phyloP scores from a whole-genome alignment of 2,888 invertebrate genomes.

The Ceriagrion tenellum region DNA sequence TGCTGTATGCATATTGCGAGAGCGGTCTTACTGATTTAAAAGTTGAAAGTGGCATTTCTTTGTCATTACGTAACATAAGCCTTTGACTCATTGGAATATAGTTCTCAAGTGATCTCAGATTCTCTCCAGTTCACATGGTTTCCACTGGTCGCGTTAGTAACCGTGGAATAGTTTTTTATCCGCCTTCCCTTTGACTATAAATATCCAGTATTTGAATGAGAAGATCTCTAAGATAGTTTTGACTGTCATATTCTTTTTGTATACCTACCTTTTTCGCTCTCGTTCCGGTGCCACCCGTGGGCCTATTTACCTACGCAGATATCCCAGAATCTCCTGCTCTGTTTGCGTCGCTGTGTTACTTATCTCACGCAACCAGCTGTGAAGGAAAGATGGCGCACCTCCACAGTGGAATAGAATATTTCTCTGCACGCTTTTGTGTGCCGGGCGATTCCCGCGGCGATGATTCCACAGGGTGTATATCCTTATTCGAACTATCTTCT shows the following conservation, averaged over 20 bases:
- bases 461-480: not conserved
- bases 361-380: not conserved
- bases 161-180: too few species aligned
- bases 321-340: too few species aligned
- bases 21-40: too few species aligned
- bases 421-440: not conserved
- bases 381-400: not conserved
- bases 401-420: not conserved
- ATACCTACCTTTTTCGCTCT: not conserved
- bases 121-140: too few species aligned
- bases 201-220: too few species aligned
- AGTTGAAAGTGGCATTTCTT: too few species aligned
- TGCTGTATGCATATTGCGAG: too few species aligned
- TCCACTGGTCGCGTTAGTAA: too few species aligned
- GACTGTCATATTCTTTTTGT: not conserved
- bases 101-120: too few species aligned
- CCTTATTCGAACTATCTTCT: not conserved
- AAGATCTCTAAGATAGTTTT: not conserved
- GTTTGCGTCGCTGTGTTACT: not conserved
- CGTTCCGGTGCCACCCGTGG: not conserved
- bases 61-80: too few species aligned
- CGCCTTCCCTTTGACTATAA: too few species aligned
- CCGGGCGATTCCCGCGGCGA: not conserved
- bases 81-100: too few species aligned
- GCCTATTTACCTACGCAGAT: not conserved